A percentile compares a stretch with the other conserved stretches of the same genome.
Evolutionary conservation across 2,797 vertebrate genomes (phyloP).

Genomic region (Scolopax rusticola): DNA sequence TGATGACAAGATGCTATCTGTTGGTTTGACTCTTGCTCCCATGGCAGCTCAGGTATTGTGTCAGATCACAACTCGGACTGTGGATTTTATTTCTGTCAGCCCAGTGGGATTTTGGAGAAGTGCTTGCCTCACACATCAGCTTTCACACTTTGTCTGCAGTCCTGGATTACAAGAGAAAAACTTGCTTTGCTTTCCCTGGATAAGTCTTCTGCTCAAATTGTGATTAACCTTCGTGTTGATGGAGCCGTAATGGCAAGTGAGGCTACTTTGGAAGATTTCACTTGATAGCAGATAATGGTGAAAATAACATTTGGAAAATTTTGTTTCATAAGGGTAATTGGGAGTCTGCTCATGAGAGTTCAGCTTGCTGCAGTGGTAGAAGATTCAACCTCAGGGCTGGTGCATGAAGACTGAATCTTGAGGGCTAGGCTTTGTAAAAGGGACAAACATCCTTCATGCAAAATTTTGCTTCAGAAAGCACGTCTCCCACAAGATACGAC

Average conservation of each 20-base stretch:
- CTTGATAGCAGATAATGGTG: not conserved
- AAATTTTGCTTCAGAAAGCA: not conserved
- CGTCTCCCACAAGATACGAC: not conserved
- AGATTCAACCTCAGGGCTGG: not conserved
- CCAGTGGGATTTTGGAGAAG: conserved; percentile 1
- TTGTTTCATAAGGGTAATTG: not conserved
- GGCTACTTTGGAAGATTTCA: not conserved
- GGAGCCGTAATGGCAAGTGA: not conserved
- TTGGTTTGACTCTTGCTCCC: not conserved
- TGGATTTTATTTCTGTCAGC: not conserved
- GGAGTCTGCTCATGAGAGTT: not conserved
- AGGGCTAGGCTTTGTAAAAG: not conserved
- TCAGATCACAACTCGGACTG: not conserved
- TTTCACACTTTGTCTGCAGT: not conserved
- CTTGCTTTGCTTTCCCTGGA: not conserved
- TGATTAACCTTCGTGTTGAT: not conserved
- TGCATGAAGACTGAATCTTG: not conserved
- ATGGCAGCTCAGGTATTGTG: not conserved
- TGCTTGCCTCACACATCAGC: not conserved
- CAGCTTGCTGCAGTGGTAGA: not conserved
- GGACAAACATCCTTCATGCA: not conserved
- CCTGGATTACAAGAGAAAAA: not conserved
- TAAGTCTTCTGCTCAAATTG: not conserved
- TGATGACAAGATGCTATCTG: not conserved
- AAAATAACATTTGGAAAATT: not conserved